phyloP scores from a whole-genome alignment of 1,140 invertebrate species.

The Pomacea maculata region DNA sequence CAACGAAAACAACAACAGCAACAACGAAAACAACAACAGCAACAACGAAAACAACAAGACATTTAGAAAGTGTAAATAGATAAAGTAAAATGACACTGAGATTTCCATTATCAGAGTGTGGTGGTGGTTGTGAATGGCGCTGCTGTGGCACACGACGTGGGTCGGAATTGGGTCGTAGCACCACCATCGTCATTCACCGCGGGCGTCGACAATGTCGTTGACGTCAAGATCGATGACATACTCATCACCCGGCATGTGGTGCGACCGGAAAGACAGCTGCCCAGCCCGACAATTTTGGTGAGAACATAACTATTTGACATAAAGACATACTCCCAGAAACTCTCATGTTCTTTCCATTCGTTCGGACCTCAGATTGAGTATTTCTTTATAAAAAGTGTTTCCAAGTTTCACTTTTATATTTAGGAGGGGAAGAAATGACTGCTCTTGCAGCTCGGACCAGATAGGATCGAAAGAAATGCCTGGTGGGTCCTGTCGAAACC shows the following conservation, averaged over 20 bases:
- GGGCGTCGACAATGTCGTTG: slow-evolving; percentile 14
- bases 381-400: no score
- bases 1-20: no score
- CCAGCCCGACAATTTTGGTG: slow-evolving; percentile 9
- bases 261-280: slow-evolving; percentile 1
- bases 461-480: no score
- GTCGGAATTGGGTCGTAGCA: background rate
- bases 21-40: no score
- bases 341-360: background rate
- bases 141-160: background rate
- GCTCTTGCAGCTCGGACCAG: no score
- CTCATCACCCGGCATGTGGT: slow-evolving; percentile 11
- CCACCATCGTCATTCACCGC: slow-evolving; percentile 7
- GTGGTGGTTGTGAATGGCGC: slow-evolving; percentile 4
- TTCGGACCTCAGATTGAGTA: no score
- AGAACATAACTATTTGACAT: background rate
- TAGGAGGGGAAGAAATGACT: no score
- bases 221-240: slow-evolving; percentile 10
- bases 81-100: no score
- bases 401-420: no score
- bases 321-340: background rate
- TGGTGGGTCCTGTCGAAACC: no score
- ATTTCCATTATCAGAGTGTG: background rate
- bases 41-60: no score
- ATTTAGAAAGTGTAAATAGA: no score